Percentiles rank a stretch among this genome's conserved stretches.
Conservation (phyloP, 2,113 vertebrate species). For the Lasiurus cinereus region DNA sequence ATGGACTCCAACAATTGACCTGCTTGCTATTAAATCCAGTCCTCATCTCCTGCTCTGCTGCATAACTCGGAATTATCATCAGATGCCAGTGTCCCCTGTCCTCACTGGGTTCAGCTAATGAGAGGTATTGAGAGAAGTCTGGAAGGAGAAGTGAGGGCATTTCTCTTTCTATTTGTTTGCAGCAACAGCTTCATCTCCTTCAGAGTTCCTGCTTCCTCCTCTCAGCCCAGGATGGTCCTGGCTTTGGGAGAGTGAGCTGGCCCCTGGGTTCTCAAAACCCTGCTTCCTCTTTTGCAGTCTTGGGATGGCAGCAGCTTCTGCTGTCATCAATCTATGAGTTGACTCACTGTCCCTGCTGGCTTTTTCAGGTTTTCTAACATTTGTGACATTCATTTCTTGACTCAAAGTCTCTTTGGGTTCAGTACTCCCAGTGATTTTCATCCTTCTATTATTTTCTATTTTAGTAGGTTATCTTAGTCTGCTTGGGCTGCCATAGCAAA, state of each 20-base stretch:
- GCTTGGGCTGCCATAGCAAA: neutral
- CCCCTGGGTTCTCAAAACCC: neutral
- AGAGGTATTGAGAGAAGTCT: neutral
- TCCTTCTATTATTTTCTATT: neutral
- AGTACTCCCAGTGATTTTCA: neutral
- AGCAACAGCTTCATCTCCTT: neutral
- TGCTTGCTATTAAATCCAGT: neutral
- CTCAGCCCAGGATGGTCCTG: neutral
- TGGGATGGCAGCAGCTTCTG: neutral
- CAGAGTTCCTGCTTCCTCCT: neutral
- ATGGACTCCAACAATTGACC: neutral
- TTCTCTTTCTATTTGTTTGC: neutral
- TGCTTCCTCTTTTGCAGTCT: neutral
- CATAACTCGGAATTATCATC: neutral
- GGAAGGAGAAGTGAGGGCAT: neutral
- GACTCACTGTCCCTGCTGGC: neutral
- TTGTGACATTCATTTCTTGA: neutral
- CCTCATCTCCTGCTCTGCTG: neutral
- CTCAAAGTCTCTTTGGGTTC: neutral
- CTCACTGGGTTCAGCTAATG: neutral
- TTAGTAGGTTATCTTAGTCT: neutral
- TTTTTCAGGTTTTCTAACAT: neutral
- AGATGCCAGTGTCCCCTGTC: neutral
- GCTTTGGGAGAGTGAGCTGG: neutral
- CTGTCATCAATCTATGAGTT: neutral